Evolutionary conservation across 2,113 vertebrate species (phyloP).

Genomic region (Cryptotis parvus): DNA sequence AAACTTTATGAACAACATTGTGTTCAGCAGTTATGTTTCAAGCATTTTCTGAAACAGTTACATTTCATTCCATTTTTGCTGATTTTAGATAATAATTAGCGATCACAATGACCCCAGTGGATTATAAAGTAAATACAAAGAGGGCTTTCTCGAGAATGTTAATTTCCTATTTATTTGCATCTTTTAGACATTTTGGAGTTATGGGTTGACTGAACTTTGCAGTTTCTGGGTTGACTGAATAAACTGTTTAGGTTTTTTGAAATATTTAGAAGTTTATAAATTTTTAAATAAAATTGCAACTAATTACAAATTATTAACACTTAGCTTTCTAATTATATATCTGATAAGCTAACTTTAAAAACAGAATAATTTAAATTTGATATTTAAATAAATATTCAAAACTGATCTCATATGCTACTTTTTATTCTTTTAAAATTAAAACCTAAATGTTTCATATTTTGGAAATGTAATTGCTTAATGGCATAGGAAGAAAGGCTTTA

Average conservation of each 20-base stretch:
- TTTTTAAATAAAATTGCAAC: background rate
- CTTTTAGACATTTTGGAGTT: background rate
- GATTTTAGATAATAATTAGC: background rate
- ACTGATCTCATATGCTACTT: background rate
- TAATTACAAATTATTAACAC: background rate
- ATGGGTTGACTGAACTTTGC: too few species aligned
- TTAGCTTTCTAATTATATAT: background rate
- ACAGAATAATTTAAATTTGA: constrained; percentile 7
- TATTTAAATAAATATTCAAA: constrained; percentile 32
- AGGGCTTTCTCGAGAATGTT: background rate
- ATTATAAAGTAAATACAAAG: constrained; percentile 28
- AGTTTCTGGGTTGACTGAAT: background rate
- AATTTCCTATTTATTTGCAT: background rate
- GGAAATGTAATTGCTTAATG: constrained; percentile 1
- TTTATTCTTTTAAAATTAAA: constrained; percentile 47
- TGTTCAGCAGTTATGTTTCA: background rate
- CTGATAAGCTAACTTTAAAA: constrained; percentile 36
- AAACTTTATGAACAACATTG: background rate
- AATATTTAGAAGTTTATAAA: background rate
- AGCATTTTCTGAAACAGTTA: background rate
- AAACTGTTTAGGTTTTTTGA: background rate
- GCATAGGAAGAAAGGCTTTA: constrained; percentile 20
- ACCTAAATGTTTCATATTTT: constrained; percentile 7
- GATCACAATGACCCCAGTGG: constrained; percentile 35
- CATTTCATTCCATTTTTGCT: background rate